A percentile compares a stretch with the other conserved stretches of the same genome.
These are phyloP conservation scores for Phymatocera aterrima DNA, from an alignment of 2,888 invertebrate genomes.

Conservation along the genomic window DNA sequence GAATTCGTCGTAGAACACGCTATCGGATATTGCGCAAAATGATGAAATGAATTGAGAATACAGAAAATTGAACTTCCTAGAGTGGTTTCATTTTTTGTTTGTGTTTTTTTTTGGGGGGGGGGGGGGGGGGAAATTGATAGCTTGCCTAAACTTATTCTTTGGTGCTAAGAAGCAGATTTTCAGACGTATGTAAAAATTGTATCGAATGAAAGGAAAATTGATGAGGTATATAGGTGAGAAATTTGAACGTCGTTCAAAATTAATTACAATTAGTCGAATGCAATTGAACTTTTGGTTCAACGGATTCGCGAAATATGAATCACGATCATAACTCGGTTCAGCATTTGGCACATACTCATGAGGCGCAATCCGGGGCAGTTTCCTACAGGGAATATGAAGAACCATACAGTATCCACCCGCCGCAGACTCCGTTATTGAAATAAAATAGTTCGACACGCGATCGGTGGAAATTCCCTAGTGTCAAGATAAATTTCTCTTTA, in stretches of 20 bases:
- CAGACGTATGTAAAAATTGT: too few relatives aligned
- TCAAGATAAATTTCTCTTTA: slow-evolving; percentile 17
- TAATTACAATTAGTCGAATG: background rate
- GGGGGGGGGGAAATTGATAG: too few relatives aligned
- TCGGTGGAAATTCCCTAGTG: slow-evolving; percentile 15
- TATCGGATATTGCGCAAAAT: background rate
- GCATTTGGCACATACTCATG: background rate
- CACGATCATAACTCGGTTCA: background rate
- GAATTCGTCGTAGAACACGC: background rate
- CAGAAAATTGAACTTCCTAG: too few relatives aligned
- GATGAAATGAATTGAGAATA: too few relatives aligned
- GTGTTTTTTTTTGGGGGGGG: too few relatives aligned
- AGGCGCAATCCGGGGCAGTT: background rate
- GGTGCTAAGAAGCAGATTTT: too few relatives aligned
- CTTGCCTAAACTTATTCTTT: too few relatives aligned
- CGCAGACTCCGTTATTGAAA: slow-evolving; percentile 36
- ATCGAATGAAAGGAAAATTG: too few relatives aligned
- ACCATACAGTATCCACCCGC: background rate
- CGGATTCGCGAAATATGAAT: background rate
- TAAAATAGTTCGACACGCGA: slow-evolving; percentile 33
- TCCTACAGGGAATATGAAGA: background rate
- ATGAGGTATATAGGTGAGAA: too few relatives aligned
- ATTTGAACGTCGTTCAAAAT: too few relatives aligned
- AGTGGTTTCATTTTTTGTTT: too few relatives aligned
- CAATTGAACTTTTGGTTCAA: background rate